A percentile compares a stretch with the other conserved stretches of the same genome.
These are phyloP conservation scores for Platysteira castanea DNA, from an alignment of 2,113 vertebrate species.

Conservation along the genomic window DNA sequence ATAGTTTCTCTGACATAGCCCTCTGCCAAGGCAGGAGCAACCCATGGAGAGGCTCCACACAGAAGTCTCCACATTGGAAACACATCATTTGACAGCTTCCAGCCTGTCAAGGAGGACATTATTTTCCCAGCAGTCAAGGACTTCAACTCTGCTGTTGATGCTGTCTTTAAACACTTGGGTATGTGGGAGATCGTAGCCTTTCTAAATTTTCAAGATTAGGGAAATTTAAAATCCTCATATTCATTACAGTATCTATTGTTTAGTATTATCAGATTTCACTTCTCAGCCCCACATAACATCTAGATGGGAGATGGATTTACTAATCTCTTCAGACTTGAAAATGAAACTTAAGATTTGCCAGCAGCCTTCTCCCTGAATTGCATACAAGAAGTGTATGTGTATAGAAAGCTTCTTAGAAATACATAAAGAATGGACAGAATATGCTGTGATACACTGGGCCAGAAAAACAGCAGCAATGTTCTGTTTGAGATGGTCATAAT, in stretches of 20 bases:
- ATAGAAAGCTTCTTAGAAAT: background rate
- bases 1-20: background rate
- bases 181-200: background rate
- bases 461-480: background rate
- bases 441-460: background rate
- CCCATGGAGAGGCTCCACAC: background rate
- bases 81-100: background rate
- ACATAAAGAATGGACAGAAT: background rate
- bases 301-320: background rate
- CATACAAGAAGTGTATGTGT: background rate
- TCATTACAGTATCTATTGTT: background rate
- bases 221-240: background rate
- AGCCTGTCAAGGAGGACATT: accelerated
- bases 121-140: background rate
- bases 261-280: background rate
- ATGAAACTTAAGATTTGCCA: background rate
- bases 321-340: background rate
- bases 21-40: background rate
- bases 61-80: background rate
- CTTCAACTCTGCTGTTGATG: background rate
- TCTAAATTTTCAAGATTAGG: background rate
- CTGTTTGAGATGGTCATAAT: background rate
- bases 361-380: background rate
- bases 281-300: background rate
- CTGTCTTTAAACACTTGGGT: background rate